phyloP scores from a whole-genome alignment of 2,113 vertebrate species.

The Narcine bancroftii region DNA sequence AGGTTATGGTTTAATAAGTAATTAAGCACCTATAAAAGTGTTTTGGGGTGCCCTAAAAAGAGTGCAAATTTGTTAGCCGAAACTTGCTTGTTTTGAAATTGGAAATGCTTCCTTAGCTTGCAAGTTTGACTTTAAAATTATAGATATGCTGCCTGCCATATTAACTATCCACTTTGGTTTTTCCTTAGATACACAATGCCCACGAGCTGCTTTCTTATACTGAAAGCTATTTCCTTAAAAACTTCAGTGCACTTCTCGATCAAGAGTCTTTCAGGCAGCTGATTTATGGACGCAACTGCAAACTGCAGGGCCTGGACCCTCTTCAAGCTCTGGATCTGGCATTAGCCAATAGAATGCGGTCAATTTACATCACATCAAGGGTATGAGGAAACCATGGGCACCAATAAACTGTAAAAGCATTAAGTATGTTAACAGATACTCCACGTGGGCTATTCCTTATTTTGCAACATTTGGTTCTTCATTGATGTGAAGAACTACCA shows the following conservation, averaged over 20 bases:
- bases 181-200: slow-evolving; percentile 68
- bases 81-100: neutral
- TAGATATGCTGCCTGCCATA: neutral
- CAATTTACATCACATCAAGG: slow-evolving; percentile 71
- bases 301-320: slow-evolving; percentile 67
- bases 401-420: neutral
- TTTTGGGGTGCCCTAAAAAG: too few species aligned
- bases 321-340: slow-evolving; percentile 75
- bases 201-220: slow-evolving; percentile 77
- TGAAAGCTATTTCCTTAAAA: slow-evolving; percentile 87
- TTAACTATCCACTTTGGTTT: neutral
- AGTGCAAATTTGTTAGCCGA: too few species aligned
- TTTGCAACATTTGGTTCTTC: neutral
- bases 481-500: neutral
- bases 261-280: slow-evolving; percentile 72
- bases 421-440: neutral
- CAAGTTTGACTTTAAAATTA: neutral
- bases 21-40: too few species aligned
- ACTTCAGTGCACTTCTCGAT: slow-evolving; percentile 77
- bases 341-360: slow-evolving; percentile 71
- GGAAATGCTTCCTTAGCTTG: neutral
- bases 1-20: too few species aligned
- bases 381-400: slow-evolving; percentile 63
- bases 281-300: slow-evolving; percentile 68
- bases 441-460: neutral